These are phyloP conservation scores for Melieria crassipennis DNA, from an alignment of 2,888 invertebrate species.

Conservation along the genomic window DNA sequence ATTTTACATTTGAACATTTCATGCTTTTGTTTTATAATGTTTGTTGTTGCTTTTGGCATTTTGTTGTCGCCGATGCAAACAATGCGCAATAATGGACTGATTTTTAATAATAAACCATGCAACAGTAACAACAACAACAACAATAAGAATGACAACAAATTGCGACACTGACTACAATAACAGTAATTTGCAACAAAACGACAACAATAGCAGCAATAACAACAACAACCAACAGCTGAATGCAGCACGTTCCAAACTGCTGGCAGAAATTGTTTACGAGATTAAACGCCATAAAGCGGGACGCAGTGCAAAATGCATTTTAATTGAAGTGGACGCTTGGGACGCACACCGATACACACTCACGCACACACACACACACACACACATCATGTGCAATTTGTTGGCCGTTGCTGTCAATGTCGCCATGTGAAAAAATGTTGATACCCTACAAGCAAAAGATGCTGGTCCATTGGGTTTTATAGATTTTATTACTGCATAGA, in stretches of 20 bases:
- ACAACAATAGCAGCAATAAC: constrained; percentile 22
- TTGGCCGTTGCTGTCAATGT: not conserved
- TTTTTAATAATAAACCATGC: no score
- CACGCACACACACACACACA: no score
- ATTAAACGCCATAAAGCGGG: constrained; percentile 57
- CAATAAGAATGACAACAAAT: no score
- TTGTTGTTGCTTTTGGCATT: no score
- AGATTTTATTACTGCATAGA: not conserved
- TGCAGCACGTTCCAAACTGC: constrained; percentile 5
- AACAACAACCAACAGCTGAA: constrained; percentile 12
- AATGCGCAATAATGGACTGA: no score
- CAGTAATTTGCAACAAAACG: constrained; percentile 19
- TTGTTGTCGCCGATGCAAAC: no score
- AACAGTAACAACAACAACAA: no score
- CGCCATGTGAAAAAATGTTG: not conserved
- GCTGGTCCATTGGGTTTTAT: not conserved
- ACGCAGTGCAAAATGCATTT: constrained; percentile 57
- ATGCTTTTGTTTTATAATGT: no score
- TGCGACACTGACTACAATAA: no score
- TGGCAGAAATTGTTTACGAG: constrained; percentile 52
- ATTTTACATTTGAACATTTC: no score
- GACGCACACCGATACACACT: constrained; percentile 24
- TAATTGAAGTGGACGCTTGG: constrained; percentile 65
- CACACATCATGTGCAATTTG: no score
- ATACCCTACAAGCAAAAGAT: not conserved